Conservation (phyloP, 92 coral and sea anemone species). For the Hydrozoanthus gracilis region DNA sequence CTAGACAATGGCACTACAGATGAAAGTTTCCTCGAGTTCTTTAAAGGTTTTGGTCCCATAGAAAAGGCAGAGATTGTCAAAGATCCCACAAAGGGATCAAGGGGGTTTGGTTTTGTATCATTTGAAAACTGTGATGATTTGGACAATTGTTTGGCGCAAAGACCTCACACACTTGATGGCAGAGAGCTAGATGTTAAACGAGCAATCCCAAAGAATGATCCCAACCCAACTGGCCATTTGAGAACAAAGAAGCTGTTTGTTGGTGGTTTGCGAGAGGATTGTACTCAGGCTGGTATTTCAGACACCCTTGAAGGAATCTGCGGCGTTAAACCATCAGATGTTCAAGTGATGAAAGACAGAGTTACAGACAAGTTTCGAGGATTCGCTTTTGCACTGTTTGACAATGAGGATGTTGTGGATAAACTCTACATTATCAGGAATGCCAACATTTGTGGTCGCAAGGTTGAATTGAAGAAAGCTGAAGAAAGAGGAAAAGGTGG, state of each 20-base stretch:
- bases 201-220: constrained; percentile 93
- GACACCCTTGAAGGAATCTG: constrained; percentile 72
- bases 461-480: constrained; percentile 95
- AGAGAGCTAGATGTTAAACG: constrained; percentile 78
- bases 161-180: constrained; percentile 78
- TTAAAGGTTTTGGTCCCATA: constrained; percentile 66
- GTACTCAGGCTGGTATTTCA: constrained; percentile 69
- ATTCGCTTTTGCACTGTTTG: constrained; percentile 71
- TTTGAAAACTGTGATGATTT: constrained; percentile 58
- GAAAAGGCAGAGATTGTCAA: constrained; percentile 57
- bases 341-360: constrained; percentile 66
- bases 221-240: constrained; percentile 75
- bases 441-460: constrained; percentile 57
- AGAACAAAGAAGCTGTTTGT: constrained; percentile 93
- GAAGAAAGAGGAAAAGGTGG: constrained; percentile 74
- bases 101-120: constrained; percentile 72
- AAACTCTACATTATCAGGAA: constrained; percentile 84
- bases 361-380: constrained; percentile 62
- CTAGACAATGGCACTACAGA: constrained; percentile 62
- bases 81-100: constrained; percentile 53
- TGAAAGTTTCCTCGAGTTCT: constrained; percentile 51
- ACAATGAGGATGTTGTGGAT: constrained; percentile 90
- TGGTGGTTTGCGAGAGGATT: constrained; percentile 85
- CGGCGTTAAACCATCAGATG: constrained; percentile 60
- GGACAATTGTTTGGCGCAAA: constrained; percentile 56